These are phyloP conservation scores for Eristalinus aeneus DNA, from an alignment of 2,888 invertebrate genomes.

Conservation along the genomic window DNA sequence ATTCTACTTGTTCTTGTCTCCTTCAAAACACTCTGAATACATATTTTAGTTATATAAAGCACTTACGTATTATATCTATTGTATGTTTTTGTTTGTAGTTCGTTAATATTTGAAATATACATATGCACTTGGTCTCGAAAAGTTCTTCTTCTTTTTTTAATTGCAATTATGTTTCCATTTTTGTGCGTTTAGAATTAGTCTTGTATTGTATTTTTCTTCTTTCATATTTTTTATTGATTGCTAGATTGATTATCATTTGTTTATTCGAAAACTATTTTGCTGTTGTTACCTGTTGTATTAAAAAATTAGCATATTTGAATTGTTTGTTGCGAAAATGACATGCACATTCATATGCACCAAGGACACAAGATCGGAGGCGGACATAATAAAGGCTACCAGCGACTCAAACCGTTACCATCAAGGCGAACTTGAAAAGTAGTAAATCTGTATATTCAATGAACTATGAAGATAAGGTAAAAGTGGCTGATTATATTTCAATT, in stretches of 20 bases:
- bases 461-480: too few species aligned
- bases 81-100: conserved; percentile 27
- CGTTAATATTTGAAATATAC: conserved; percentile 22
- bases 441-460: too few species aligned
- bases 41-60: conserved; percentile 29
- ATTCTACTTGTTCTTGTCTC: neutral
- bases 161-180: conserved; percentile 41
- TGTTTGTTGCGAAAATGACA: neutral
- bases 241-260: conserved; percentile 17
- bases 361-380: too few species aligned
- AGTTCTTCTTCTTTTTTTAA: conserved; percentile 19
- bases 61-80: conserved; percentile 39
- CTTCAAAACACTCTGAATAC: conserved; percentile 23
- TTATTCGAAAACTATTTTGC: neutral
- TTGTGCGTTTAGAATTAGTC: conserved; percentile 56
- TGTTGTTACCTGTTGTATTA: neutral
- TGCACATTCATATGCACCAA: too few species aligned
- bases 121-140: conserved; percentile 22
- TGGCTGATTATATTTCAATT: too few species aligned
- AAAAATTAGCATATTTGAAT: neutral
- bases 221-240: neutral
- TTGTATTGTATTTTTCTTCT: neutral
- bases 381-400: too few species aligned
- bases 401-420: too few species aligned
- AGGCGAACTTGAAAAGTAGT: too few species aligned